phyloP scores from a whole-genome alignment of 1,140 invertebrate species.

The Lordiphosa stackelbergi region DNA sequence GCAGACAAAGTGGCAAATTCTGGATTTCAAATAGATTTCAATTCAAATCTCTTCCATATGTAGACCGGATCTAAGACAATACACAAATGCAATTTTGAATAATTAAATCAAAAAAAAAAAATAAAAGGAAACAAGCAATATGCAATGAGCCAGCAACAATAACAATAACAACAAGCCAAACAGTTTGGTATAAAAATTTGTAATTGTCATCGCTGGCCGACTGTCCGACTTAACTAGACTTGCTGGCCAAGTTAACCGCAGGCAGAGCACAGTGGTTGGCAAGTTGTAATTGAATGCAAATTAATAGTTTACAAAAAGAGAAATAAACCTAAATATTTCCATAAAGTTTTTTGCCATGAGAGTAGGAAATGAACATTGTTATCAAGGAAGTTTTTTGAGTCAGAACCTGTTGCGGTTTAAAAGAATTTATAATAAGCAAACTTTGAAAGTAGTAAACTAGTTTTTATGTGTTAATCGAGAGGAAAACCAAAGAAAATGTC shows the following conservation, averaged over 20 bases:
- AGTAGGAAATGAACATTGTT: too few species aligned
- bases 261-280: constrained; percentile 21
- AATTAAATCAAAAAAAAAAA: constrained; percentile 51
- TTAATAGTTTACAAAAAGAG: too few species aligned
- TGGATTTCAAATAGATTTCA: constrained; percentile 19
- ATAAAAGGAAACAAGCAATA: constrained; percentile 52
- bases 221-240: constrained; percentile 11
- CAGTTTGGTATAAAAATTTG: constrained; percentile 49
- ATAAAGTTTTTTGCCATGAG: too few species aligned
- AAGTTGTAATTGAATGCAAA: constrained; percentile 8
- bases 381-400: too few species aligned
- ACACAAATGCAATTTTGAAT: constrained; percentile 27
- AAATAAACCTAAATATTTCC: too few species aligned
- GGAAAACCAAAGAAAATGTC: too few species aligned
- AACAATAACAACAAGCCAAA: background rate
- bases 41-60: constrained; percentile 7
- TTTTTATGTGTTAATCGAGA: too few species aligned
- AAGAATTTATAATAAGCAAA: too few species aligned
- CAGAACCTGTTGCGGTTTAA: too few species aligned
- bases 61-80: constrained; percentile 41
- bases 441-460: too few species aligned
- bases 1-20: constrained; percentile 34
- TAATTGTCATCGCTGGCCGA: constrained; percentile 52
- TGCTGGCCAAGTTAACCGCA: background rate
- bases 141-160: constrained; percentile 12